Conservation (phyloP, 2,888 invertebrate genomes). For the Caenorhabditis sp. region DNA sequence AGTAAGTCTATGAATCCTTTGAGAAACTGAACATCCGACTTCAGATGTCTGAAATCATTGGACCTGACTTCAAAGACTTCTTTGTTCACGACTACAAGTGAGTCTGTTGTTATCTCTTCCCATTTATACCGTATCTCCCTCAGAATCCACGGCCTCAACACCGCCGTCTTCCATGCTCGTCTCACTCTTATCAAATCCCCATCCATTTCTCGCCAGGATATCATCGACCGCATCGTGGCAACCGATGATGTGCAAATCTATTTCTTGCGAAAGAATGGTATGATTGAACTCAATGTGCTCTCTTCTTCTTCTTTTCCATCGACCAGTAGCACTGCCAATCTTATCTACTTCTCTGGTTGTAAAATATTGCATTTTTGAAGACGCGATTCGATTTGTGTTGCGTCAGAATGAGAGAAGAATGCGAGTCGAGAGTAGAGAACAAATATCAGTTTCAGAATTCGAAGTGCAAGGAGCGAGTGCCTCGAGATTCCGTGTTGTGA, state of each 20-base stretch:
- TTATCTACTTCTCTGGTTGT: constrained; percentile 32
- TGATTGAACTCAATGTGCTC: constrained; percentile 29
- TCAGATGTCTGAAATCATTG: constrained; percentile 40
- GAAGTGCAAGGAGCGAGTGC: constrained; percentile 22
- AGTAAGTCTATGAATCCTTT: constrained; percentile 8
- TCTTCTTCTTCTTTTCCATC: neutral
- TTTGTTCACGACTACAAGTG: constrained; percentile 52
- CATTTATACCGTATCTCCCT: neutral
- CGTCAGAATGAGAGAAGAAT: constrained; percentile 36
- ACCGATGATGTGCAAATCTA: constrained; percentile 54
- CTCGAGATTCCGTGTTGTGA: constrained; percentile 34
- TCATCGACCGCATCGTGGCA: constrained; percentile 47
- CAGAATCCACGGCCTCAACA: constrained; percentile 49
- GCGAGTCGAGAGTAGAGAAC: neutral
- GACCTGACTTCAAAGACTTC: constrained; percentile 45
- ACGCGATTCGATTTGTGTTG: constrained; percentile 19
- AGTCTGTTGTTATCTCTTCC: neutral
- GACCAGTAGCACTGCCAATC: constrained; percentile 4
- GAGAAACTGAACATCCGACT: neutral
- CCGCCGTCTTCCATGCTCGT: constrained; percentile 53
- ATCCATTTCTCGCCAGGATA: constrained; percentile 48
- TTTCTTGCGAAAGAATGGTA: constrained; percentile 48
- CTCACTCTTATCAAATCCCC: constrained; percentile 21
- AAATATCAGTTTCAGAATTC: constrained; percentile 38
- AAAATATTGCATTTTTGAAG: constrained; percentile 40